phyloP scores from a whole-genome alignment of 2,113 vertebrate species.

The Phyllostomus hastatus region DNA sequence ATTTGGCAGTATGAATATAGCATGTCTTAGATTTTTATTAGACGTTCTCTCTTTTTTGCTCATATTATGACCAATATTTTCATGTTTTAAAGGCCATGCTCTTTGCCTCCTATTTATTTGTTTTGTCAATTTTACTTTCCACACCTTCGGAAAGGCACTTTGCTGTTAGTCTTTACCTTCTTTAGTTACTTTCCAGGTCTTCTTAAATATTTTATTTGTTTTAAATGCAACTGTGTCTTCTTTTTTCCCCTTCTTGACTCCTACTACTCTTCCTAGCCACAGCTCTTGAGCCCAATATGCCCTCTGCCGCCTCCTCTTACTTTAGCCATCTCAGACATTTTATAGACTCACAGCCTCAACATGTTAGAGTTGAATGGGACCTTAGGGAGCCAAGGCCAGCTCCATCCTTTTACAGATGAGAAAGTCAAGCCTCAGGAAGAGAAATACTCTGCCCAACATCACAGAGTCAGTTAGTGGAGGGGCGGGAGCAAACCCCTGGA shows the following conservation, averaged over 20 bases:
- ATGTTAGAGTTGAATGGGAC: background rate
- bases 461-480: background rate
- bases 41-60: background rate
- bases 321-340: constrained; percentile 21
- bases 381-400: background rate
- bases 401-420: constrained; percentile 39
- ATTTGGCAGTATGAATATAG: background rate
- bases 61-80: background rate
- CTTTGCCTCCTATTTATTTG: background rate
- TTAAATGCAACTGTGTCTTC: background rate
- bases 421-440: constrained; percentile 15
- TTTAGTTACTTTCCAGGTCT: background rate
- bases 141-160: background rate
- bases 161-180: background rate
- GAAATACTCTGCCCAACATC: background rate
- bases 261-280: background rate
- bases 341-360: background rate
- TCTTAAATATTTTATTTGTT: background rate
- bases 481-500: background rate
- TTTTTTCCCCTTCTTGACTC: constrained; percentile 8
- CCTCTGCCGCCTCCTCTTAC: background rate
- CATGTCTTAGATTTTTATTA: background rate
- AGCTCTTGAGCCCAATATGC: constrained; percentile 22
- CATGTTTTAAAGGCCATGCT: background rate
- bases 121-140: background rate